Conservation (phyloP, 2,113 vertebrate species). For the Hystrix brachyura region DNA sequence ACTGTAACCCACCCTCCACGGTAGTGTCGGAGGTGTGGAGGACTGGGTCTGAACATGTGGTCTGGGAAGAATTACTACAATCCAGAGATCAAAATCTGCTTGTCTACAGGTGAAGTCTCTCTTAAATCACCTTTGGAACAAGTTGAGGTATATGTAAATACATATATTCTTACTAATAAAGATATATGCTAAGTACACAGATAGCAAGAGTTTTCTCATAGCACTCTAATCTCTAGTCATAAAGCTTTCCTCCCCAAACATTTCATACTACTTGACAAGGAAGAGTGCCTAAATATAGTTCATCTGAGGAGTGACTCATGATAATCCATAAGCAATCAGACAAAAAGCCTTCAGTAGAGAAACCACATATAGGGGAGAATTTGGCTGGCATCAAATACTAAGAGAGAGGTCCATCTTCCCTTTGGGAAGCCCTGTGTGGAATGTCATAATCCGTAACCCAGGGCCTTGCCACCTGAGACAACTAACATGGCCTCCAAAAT, state of each 20-base stretch:
- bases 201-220: constrained; percentile 23
- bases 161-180: background rate
- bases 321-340: background rate
- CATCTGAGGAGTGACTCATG: background rate
- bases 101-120: background rate
- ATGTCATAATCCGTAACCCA: background rate
- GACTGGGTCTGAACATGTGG: background rate
- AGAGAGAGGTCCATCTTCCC: background rate
- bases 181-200: background rate
- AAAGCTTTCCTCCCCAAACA: background rate
- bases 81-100: constrained; percentile 36
- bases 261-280: background rate
- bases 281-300: background rate
- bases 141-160: background rate
- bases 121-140: constrained; percentile 53
- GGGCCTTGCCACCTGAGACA: background rate
- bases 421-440: background rate
- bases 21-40: background rate
- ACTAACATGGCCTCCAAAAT: background rate
- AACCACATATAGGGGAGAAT: background rate
- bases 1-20: background rate
- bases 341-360: background rate
- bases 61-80: background rate
- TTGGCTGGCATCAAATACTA: background rate
- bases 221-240: background rate